Evolutionary conservation across 1,140 invertebrate species (phyloP).

Genomic region (Philotrypesis tridentata): DNA sequence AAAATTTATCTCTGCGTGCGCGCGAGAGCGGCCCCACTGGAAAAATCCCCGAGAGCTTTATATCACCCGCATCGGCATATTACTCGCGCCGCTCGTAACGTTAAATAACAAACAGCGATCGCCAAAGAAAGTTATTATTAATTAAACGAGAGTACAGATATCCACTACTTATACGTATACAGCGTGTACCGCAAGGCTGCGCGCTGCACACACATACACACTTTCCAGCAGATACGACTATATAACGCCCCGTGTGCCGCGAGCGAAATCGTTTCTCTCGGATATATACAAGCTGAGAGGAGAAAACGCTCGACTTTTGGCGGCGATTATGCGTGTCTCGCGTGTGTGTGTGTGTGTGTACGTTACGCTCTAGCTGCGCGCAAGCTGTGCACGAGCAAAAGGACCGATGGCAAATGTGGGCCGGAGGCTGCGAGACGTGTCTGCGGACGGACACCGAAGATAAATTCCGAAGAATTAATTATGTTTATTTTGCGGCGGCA

Average conservation of each 20-base stretch:
- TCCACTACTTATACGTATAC: neutral
- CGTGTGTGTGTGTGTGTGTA: neutral
- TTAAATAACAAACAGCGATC: neutral
- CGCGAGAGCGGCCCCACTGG: neutral
- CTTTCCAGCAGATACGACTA: too few species aligned
- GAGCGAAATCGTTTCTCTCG: slow-evolving; percentile 16
- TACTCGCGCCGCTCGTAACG: neutral
- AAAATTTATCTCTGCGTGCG: neutral
- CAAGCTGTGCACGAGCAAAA: slow-evolving; percentile 6
- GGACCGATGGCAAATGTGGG: neutral
- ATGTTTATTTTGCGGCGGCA: slow-evolving; percentile 4
- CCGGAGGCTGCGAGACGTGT: neutral
- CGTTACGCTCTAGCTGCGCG: slow-evolving; percentile 51
- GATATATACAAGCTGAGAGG: neutral
- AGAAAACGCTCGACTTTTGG: slow-evolving; percentile 26
- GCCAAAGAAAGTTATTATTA: slow-evolving; percentile 39
- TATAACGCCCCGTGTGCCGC: too few species aligned
- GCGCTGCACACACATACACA: too few species aligned
- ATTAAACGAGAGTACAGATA: slow-evolving; percentile 30
- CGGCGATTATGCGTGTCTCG: neutral
- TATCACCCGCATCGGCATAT: too few species aligned
- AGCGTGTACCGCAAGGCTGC: too few species aligned
- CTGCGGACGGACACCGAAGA: neutral
- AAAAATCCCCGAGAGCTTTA: neutral
- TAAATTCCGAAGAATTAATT: slow-evolving; percentile 37